A percentile compares a stretch with the other conserved stretches of the same genome.
Evolutionary conservation across 53 echinoderm and acorn worm species (phyloP).

Genomic region (Arbacia lixula): DNA sequence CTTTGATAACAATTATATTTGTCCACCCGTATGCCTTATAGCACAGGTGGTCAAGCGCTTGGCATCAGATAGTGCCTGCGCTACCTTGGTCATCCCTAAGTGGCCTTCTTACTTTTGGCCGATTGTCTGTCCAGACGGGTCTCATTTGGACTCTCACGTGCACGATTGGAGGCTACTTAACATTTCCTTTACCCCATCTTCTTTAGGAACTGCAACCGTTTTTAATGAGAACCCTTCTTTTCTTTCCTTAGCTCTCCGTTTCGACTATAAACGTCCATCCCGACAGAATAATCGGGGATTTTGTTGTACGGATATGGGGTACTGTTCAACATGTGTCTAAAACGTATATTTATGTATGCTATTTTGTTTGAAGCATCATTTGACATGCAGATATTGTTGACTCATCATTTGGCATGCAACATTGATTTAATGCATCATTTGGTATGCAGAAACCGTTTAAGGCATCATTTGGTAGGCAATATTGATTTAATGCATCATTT

Average conservation of each 20-base stretch:
- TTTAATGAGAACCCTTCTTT: too few relatives aligned
- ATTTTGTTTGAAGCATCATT: not conserved
- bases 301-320: not conserved
- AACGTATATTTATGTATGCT: not conserved
- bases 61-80: not conserved
- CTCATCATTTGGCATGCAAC: not conserved
- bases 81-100: slow-evolving; percentile 33
- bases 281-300: slow-evolving; percentile 6
- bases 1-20: slow-evolving; percentile 52
- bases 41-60: slow-evolving; percentile 50
- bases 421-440: not conserved
- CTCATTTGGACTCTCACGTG: not conserved
- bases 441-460: not conserved
- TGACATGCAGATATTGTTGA: not conserved
- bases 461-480: not conserved
- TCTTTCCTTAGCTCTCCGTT: not conserved
- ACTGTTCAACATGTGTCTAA: not conserved
- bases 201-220: too few relatives aligned
- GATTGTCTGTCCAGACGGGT: slow-evolving; percentile 46
- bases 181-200: slow-evolving; percentile 40
- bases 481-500: not conserved
- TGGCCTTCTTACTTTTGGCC: slow-evolving; percentile 50
- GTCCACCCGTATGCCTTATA: slow-evolving; percentile 53
- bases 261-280: not conserved
- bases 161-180: slow-evolving; percentile 37